Percentiles rank a stretch among this genome's conserved stretches.
Conservation (phyloP, 2,113 vertebrate genomes). For the Notothenia coriiceps region DNA sequence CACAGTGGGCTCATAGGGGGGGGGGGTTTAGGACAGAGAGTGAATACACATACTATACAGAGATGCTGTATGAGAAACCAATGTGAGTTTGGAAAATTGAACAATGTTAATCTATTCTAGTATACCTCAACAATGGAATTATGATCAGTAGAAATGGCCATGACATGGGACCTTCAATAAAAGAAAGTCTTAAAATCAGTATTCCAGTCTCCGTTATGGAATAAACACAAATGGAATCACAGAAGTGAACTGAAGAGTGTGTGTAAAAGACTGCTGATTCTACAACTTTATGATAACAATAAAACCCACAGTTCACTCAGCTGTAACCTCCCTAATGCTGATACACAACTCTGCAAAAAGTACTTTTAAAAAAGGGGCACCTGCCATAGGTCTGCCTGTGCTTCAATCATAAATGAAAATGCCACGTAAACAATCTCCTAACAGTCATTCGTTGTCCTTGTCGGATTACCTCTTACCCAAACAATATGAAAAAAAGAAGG, state of each 20-base stretch:
- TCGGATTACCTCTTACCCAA: neutral
- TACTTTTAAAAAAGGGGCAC: neutral
- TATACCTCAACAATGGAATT: too few relatives aligned
- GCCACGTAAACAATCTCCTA: constrained; percentile 23
- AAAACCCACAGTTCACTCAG: constrained; percentile 22
- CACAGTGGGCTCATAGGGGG: too few relatives aligned
- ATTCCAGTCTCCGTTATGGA: neutral
- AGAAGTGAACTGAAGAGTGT: neutral
- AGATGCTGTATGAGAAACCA: too few relatives aligned
- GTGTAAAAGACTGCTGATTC: constrained; percentile 25
- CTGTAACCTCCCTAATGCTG: neutral
- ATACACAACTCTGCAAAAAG: neutral
- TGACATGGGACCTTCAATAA: too few relatives aligned
- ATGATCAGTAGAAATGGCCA: too few relatives aligned
- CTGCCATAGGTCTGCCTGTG: neutral
- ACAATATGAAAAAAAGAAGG: constrained; percentile 26
- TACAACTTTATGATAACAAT: constrained; percentile 7
- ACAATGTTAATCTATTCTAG: too few relatives aligned
- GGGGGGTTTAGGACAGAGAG: too few relatives aligned
- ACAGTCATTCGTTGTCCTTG: neutral
- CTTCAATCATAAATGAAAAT: constrained; percentile 17
- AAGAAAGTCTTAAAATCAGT: neutral
- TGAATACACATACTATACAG: too few relatives aligned
- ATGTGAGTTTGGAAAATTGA: too few relatives aligned
- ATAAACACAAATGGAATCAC: constrained; percentile 5